Percentiles rank a stretch among this genome's conserved stretches.
phyloP scores from a whole-genome alignment of 1,140 invertebrate species.

The Aphaenogaster rudis region DNA sequence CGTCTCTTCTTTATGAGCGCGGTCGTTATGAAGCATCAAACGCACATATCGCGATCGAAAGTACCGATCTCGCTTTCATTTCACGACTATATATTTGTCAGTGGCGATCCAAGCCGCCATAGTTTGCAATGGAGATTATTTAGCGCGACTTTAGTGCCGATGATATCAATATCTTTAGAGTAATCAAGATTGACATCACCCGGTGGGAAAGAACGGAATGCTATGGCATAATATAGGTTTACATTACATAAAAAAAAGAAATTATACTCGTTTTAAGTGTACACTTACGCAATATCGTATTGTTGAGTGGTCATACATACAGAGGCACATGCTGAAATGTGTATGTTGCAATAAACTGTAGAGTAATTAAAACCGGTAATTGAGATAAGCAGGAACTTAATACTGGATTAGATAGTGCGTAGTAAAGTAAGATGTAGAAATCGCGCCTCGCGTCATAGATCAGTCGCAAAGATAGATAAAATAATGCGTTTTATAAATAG shows the following conservation, averaged over 20 bases:
- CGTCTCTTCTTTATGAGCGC: slow-evolving; percentile 42
- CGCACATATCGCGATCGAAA: slow-evolving; percentile 33
- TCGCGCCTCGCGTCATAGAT: slow-evolving; percentile 33
- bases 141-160: neutral
- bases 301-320: neutral
- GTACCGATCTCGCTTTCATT: slow-evolving; percentile 49
- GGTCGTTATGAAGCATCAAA: slow-evolving; percentile 23
- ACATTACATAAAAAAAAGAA: neutral
- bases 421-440: slow-evolving; percentile 60
- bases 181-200: neutral
- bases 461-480: slow-evolving; percentile 31
- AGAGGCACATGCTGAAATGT: neutral
- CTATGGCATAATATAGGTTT: neutral
- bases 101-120: neutral
- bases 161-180: neutral
- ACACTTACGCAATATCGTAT: neutral
- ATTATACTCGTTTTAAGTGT: neutral
- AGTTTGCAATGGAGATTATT: slow-evolving; percentile 7
- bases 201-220: neutral
- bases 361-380: slow-evolving; percentile 41
- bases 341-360: slow-evolving; percentile 5
- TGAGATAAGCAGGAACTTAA: slow-evolving; percentile 56
- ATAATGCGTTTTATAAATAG: slow-evolving; percentile 48
- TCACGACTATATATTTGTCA: slow-evolving; percentile 17
- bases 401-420: slow-evolving; percentile 43